A percentile compares a stretch with the other conserved stretches of the same genome.
These are phyloP conservation scores for Acanthacorydalis orientalis DNA, from an alignment of 2,888 invertebrate species.

Conservation along the genomic window DNA sequence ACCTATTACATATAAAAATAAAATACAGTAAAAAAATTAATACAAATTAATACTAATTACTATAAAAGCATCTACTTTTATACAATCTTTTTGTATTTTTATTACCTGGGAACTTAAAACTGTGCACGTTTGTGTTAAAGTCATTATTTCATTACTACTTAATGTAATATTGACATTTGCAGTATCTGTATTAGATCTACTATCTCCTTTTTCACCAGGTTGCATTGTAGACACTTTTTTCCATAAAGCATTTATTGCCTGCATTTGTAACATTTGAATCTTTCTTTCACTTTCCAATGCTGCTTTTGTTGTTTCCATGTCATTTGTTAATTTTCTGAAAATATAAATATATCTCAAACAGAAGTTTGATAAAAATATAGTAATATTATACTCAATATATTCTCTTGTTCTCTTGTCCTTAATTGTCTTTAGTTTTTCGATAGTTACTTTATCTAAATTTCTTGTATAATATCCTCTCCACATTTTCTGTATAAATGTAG, in stretches of 20 bases:
- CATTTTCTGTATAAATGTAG: constrained; percentile 67
- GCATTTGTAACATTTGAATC: constrained; percentile 75
- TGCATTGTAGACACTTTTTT: constrained; percentile 65
- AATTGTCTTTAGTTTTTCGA: constrained; percentile 44
- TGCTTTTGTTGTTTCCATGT: constrained; percentile 72
- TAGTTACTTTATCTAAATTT: constrained; percentile 50
- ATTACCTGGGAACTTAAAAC: constrained; percentile 56
- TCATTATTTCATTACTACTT: constrained; percentile 45
- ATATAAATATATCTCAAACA: constrained; percentile 2
- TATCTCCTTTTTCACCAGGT: constrained; percentile 19
- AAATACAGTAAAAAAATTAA: not conserved
- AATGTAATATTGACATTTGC: constrained; percentile 18
- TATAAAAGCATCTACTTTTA: too few relatives aligned
- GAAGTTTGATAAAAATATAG: not conserved
- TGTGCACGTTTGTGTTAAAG: constrained; percentile 59
- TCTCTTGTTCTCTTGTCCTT: constrained; percentile 64
- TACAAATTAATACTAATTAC: too few relatives aligned
- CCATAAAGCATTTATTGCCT: constrained; percentile 80
- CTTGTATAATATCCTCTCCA: constrained; percentile 74
- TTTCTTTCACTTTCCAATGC: constrained; percentile 72
- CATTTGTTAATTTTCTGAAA: constrained; percentile 56
- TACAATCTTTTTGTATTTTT: too few relatives aligned
- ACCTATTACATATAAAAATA: constrained; percentile 32
- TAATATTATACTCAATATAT: constrained; percentile 55
- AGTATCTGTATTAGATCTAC: constrained; percentile 6